These are phyloP conservation scores for Eubasilissa splendida DNA, from an alignment of 2,888 invertebrate genomes.

Conservation along the genomic window DNA sequence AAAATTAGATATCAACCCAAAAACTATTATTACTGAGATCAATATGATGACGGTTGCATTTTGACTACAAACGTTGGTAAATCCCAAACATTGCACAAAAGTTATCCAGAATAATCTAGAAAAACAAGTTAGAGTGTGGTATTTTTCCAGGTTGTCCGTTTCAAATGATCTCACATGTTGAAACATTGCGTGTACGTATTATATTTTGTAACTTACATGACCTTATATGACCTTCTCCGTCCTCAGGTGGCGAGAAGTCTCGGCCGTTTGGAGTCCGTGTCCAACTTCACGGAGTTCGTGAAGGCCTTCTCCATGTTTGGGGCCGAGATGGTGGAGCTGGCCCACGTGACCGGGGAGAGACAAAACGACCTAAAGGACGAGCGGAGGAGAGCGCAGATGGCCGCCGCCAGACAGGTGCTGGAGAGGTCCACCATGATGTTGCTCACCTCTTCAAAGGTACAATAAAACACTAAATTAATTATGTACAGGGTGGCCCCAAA, in stretches of 20 bases:
- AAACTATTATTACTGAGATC: too few relatives aligned
- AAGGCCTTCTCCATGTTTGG: constrained; percentile 99
- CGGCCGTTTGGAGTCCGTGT: constrained; percentile 88
- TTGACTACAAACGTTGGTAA: too few relatives aligned
- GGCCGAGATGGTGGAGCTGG: constrained; percentile 98
- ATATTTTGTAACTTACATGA: neutral
- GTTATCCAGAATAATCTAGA: neutral
- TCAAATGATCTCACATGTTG: too few relatives aligned
- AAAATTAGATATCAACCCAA: too few relatives aligned
- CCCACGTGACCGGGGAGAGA: constrained; percentile 89
- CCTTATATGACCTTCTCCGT: neutral
- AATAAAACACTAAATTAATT: too few relatives aligned
- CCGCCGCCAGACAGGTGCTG: constrained; percentile 93
- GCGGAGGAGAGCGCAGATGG: constrained; percentile 95
- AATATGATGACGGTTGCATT: too few relatives aligned
- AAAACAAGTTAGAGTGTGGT: too few relatives aligned
- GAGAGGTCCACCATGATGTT: constrained; percentile 98
- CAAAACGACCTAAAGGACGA: constrained; percentile 94
- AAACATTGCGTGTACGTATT: too few relatives aligned
- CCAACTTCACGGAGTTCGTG: constrained; percentile 97
- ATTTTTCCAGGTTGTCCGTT: too few relatives aligned
- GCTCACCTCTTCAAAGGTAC: constrained; percentile 95
- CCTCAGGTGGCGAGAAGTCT: constrained; percentile 83
- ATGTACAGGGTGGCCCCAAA: too few relatives aligned
- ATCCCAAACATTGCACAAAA: too few relatives aligned